Evolutionary conservation across 2,888 invertebrate genomes (phyloP), one percentile per base, ranked within the genome.

Genomic region (Macrophya annulata): DNA sequence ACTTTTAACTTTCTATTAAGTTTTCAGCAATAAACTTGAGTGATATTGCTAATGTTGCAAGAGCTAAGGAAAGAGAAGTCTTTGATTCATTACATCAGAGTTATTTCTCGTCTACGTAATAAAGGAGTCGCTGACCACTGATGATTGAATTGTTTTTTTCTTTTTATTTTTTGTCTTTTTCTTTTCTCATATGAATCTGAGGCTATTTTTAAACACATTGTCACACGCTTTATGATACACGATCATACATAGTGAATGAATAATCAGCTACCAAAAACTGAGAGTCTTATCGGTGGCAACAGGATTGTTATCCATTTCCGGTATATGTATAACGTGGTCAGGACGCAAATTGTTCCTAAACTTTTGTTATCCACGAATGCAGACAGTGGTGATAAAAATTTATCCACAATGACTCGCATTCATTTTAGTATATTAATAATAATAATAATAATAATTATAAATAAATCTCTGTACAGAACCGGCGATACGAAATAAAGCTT

Each of bases 391-490:
- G 90, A 90, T 89, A 90, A 91, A 88, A 89, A 85, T 86, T 88
- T 84, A 86, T 82, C 85, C 62, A 62, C 43, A 81, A 81, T 81
- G 72, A 45, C 88, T 86, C 55, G 88, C 88, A 87, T 89, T 91
- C 89, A 90, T 90, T 91, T 91, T 89, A 90, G 91, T 90, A 88
- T 90, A 72, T n/a, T n/a, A n/a, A n/a, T n/a, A n/a, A n/a, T 62
- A 62, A 40, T 76, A n/a, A 55, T 51, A 12, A 48, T 51, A 31
- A 76, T 91, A 90, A 91, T 91, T 90, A 90, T 90, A 91, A 91
- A 91, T 90, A 91, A 90, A 91, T 91, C 89, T 89, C 25, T 25
- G 31, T 6, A 25, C 37, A 15, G 31, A 59, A 79, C 25, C 0
- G 6, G 15, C 21, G 76, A 45, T 25, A 25, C 25, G 45, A 51